Base-by-base conservation (phyloP, 2,888 invertebrate genomes). In the Tachina fera region DNA sequence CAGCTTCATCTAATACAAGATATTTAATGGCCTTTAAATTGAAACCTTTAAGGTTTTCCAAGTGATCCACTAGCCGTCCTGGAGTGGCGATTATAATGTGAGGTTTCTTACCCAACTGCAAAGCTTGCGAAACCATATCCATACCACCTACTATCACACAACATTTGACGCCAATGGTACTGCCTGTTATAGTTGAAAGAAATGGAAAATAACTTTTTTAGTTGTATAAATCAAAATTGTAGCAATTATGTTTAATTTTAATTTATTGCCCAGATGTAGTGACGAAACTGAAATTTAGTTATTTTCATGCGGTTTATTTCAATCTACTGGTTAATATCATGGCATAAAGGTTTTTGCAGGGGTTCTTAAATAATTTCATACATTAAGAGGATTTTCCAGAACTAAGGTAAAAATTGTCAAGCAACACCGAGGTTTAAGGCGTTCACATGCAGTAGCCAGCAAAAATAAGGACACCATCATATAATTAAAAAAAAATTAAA, bases 1-100 rank as follows among this genome's bases (percentile, higher is more conserved):
- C 99, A 0, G 99, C 99, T 95, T 99, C 99, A 89, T 99, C 99
- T 98, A 99, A 98, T 0, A 99, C 98, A 93, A 98, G 93, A 92
- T 95, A 98, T 92, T 98, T 98, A 0, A 99, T 93, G 1, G 97
- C 95, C 89, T 96, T 96, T 45, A 99, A 93, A 93, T 96, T 97
- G 91, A 99, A 99, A 31, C 99, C 99, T 93, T 99, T 99, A 0
- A 99, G 98, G 91, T 99, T 99, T 92, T 99, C 98, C 71, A 99
- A 94, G 93, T 99, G 99, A 93, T 99, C 99, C 0, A 99, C 96
- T 65, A 99, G 93, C 87, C 99, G 94, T 9, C 99, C 99, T 0
- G 99, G 99, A 0, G 99, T 99, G 0, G 99, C 99, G 58, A 99
- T 97, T 86, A 99, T 95, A 88, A 99, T 96, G 91, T 99, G 99